A percentile compares a stretch with the other conserved stretches of the same genome.
Evolutionary conservation across 2,113 vertebrate species (phyloP).

Genomic region (Merops nubicus): DNA sequence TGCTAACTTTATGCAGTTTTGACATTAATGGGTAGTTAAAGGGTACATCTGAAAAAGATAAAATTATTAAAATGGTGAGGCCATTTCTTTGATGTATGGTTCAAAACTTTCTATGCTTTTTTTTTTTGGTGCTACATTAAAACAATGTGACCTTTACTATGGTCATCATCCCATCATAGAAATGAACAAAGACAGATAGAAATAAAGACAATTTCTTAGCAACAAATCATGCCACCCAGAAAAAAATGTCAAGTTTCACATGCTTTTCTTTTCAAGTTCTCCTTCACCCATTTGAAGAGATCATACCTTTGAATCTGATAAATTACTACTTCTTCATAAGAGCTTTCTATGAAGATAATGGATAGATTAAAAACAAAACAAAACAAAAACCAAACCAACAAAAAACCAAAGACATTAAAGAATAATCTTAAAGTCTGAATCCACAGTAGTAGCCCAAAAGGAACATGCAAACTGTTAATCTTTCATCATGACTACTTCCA

Average conservation of each 20-base stretch:
- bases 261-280: neutral
- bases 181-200: neutral
- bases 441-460: neutral
- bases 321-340: neutral
- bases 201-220: constrained; percentile 30
- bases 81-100: neutral
- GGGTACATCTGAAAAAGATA: neutral
- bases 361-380: neutral
- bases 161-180: neutral
- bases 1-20: neutral
- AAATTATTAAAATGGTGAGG: neutral
- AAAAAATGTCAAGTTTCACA: neutral
- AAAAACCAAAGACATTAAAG: neutral
- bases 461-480: neutral
- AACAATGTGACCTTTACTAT: constrained; percentile 1
- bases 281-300: neutral
- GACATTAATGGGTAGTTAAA: neutral
- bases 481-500: neutral
- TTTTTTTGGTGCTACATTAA: neutral
- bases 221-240: neutral
- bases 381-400: too few species aligned
- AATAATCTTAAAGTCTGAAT: neutral
- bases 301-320: neutral
- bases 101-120: neutral
- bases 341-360: neutral